These are phyloP conservation scores for Crocidura indochinensis DNA, from an alignment of 2,797 vertebrate species.

Conservation along the genomic window DNA sequence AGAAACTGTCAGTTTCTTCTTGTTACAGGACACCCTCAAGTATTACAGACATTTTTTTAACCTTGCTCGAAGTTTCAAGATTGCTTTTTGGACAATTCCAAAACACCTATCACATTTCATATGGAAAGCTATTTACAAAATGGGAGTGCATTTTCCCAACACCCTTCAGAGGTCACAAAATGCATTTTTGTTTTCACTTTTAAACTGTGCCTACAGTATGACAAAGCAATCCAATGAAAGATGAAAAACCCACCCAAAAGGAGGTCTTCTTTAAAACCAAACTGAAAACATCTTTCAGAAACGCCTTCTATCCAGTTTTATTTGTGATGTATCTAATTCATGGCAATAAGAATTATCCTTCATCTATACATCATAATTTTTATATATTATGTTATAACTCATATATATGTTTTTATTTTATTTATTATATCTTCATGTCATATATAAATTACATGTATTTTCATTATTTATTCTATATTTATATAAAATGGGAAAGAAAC, in stretches of 20 bases:
- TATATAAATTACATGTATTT: not conserved
- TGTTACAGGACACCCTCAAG: conserved; percentile 51
- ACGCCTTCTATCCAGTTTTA: conserved; percentile 26
- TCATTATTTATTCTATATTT: conserved; percentile 15
- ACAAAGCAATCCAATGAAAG: conserved; percentile 51
- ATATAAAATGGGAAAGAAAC: not conserved
- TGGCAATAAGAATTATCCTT: conserved; percentile 50
- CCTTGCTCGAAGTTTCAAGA: conserved; percentile 80
- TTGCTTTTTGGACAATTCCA: conserved; percentile 81
- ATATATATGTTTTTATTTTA: too few relatives aligned
- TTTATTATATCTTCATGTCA: too few relatives aligned
- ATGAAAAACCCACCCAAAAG: conserved; percentile 51
- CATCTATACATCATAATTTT: not conserved
- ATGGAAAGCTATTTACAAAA: conserved; percentile 81
- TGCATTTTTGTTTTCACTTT: conserved; percentile 71
- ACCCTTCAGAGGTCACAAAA: conserved; percentile 73
- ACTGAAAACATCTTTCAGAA: conserved; percentile 24
- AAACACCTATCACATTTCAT: conserved; percentile 83
- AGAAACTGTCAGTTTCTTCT: conserved; percentile 65
- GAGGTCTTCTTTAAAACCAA: conserved; percentile 38
- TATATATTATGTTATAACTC: too few relatives aligned
- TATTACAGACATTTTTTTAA: conserved; percentile 70
- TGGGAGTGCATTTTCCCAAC: conserved; percentile 66
- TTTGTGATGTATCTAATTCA: conserved; percentile 62
- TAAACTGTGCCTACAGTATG: conserved; percentile 61